These are phyloP conservation scores for Fundulus diaphanus DNA, from an alignment of 2,797 vertebrate genomes.

Conservation along the genomic window DNA sequence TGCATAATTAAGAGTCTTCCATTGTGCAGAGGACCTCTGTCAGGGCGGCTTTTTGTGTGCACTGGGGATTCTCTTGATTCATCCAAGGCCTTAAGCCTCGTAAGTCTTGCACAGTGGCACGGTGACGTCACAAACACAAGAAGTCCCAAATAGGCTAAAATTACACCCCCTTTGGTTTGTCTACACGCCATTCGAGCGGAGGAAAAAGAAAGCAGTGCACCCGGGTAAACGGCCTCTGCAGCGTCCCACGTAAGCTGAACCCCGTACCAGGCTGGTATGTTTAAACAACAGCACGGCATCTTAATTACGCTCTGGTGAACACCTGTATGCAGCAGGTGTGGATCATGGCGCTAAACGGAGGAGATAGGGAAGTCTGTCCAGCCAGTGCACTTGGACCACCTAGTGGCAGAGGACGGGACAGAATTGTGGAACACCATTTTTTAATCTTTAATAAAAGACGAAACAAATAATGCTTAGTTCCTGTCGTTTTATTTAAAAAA, in stretches of 20 bases:
- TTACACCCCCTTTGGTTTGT: neutral
- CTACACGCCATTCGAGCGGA: constrained; percentile 63
- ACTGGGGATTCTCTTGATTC: constrained; percentile 7
- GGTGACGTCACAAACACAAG: constrained; percentile 45
- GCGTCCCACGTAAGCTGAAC: constrained; percentile 8
- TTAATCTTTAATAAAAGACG: too few relatives aligned
- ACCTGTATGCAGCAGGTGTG: constrained; percentile 51
- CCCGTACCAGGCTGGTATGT: neutral
- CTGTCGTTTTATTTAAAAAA: too few relatives aligned
- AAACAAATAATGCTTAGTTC: too few relatives aligned
- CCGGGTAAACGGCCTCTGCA: constrained; percentile 17
- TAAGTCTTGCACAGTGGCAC: constrained; percentile 43
- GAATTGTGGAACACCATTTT: too few relatives aligned
- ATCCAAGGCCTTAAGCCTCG: constrained; percentile 12
- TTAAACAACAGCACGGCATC: neutral
- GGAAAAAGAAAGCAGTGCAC: constrained; percentile 14
- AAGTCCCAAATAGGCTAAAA: constrained; percentile 51
- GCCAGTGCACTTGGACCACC: too few relatives aligned
- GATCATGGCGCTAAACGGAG: too few relatives aligned
- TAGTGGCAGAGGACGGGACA: too few relatives aligned
- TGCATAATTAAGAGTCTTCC: constrained; percentile 70
- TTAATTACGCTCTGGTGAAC: constrained; percentile 24
- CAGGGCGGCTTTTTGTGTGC: neutral
- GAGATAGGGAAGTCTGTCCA: too few relatives aligned
- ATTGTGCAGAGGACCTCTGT: constrained; percentile 9